phyloP scores from a whole-genome alignment of 2,797 vertebrate species.

The Sebastes reedi region DNA sequence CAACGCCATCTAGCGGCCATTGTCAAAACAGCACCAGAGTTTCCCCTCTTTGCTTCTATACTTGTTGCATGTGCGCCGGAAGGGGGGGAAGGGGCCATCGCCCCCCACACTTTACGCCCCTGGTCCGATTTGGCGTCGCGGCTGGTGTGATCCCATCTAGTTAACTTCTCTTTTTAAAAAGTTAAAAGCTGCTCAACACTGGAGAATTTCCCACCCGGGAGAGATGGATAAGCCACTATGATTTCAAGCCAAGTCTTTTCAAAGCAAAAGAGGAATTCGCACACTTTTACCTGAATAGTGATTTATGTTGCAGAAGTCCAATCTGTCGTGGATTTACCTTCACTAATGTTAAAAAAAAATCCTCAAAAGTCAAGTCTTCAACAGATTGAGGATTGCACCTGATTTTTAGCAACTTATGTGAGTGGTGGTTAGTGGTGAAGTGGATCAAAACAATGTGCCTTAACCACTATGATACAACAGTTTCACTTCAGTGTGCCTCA shows the following conservation, averaged over 20 bases:
- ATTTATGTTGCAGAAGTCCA: background rate
- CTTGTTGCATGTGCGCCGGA: too few species aligned
- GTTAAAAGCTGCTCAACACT: background rate
- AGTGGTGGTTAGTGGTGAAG: background rate
- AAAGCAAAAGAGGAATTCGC: background rate
- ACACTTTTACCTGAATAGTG: background rate
- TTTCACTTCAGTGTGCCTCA: constrained; percentile 13
- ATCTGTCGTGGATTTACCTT: background rate
- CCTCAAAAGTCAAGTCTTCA: background rate
- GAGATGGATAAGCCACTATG: background rate
- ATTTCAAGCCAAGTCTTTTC: background rate
- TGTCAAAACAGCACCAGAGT: too few species aligned
- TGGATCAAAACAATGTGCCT: background rate
- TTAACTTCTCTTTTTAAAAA: background rate
- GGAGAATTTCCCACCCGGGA: background rate
- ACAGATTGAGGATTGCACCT: background rate
- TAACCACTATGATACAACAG: background rate
- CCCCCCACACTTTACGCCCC: too few species aligned
- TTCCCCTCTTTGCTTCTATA: too few species aligned
- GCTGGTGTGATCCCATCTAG: too few species aligned
- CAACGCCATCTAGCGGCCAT: too few species aligned
- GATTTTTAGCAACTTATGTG: background rate
- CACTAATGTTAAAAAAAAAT: background rate
- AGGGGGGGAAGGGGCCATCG: too few species aligned
- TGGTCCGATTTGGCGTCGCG: too few species aligned